Evolutionary conservation across 92 coral and sea anemone species (phyloP), one percentile per base, ranked within the genome.

Genomic region (Phymanthus crucifer): DNA sequence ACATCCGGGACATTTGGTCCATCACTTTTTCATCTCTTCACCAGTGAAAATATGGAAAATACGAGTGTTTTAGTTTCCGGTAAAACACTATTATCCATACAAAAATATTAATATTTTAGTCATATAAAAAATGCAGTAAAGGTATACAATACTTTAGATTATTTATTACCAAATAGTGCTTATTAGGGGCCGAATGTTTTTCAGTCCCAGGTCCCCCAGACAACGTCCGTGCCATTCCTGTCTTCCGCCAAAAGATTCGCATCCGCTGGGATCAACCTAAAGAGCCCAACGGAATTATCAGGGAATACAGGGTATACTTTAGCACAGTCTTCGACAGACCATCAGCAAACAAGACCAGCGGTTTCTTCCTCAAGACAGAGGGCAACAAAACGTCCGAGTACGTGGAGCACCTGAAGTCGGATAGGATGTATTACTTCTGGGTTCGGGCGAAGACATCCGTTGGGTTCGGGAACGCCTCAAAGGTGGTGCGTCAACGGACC

Each of bases 201-300:
- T 52, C 64, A 95, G 98, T 90, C 37, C 98, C 98, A 56, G 98
- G 98, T 38, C 87, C 97, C 83, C 98, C 98, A 32, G 87, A 72
- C 70, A 52, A 75, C 31, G 89, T 95, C 37, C 92, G 76, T 27
- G 98, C 97, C 66, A 84, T 93, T 40, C 90, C 93, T 43, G 94
- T 91, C 84, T 95, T 89, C 67, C 90, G 85, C 67, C 80, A 79
- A 35, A 75, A 84, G 31, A 93, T 95, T 80, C 97, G 97, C 29
- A 87, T 93, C 43, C 83, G 87, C n/a, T 95, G 98, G 98, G 83
- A 89, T 40, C 83, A 78, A 64, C 98, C 98, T 14, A 80, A 78
- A 50, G 90, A 95, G 40, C 98, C 98, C 8, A 95, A 95, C 78
- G 98, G 98, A 12, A 87, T 71, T 58, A 95, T 95, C 17, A 90